A percentile compares a stretch with the other conserved stretches of the same genome.
Conservation (phyloP, 2,113 vertebrate genomes). For the Nibea albiflora region DNA sequence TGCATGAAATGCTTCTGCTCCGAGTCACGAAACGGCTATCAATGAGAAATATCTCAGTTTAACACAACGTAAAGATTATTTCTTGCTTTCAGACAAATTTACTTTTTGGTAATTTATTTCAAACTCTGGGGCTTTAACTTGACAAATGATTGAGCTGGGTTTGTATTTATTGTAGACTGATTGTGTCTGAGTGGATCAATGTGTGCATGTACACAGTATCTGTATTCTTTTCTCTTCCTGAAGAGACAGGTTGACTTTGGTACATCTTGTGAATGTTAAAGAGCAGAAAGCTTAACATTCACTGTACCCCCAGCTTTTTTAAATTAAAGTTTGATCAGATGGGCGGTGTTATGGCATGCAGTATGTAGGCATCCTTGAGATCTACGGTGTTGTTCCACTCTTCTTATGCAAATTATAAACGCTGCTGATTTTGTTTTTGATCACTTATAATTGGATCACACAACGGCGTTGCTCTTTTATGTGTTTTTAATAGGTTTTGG, state of each 20-base stretch:
- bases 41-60: conserved; percentile 40
- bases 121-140: conserved; percentile 17
- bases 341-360: background rate
- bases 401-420: conserved; percentile 30
- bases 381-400: conserved; percentile 12
- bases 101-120: conserved; percentile 28
- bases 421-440: conserved; percentile 52
- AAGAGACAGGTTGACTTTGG: conserved; percentile 40
- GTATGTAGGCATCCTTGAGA: background rate
- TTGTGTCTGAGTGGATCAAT: conserved; percentile 29
- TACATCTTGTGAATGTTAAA: conserved; percentile 44
- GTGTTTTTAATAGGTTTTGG: conserved; percentile 61
- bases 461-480: conserved; percentile 52
- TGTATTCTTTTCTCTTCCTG: conserved; percentile 23
- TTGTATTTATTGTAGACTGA: conserved; percentile 10
- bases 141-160: conserved; percentile 15
- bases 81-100: conserved; percentile 24
- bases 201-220: conserved; percentile 7
- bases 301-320: background rate
- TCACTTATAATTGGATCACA: conserved; percentile 57
- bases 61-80: conserved; percentile 31
- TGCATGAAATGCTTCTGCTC: conserved; percentile 44
- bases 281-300: conserved; percentile 8
- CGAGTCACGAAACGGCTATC: conserved; percentile 28
- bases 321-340: conserved; percentile 10